Percentiles rank a stretch among this genome's conserved stretches.
Conservation (phyloP, 2,113 vertebrate species). For the Chloebia gouldiae region DNA sequence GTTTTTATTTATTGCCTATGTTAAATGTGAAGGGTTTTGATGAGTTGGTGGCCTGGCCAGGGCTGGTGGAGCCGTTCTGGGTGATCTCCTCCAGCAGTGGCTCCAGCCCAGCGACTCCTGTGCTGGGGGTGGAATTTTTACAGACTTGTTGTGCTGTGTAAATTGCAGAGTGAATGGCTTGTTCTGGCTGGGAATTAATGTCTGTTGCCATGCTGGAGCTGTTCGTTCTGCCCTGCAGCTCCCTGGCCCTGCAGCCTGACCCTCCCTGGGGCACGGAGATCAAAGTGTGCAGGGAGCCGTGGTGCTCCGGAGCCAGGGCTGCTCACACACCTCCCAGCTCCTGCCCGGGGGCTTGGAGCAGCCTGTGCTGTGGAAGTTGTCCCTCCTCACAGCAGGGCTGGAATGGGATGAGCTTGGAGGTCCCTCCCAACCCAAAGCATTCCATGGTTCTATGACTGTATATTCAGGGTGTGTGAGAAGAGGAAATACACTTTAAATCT, state of each 20-base stretch:
- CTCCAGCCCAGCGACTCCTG: fast-evolving
- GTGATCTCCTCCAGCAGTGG: fast-evolving
- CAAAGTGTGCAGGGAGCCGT: background rate
- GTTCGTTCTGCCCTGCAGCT: background rate
- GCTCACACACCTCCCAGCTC: background rate
- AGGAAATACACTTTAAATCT: background rate
- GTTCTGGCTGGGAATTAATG: background rate
- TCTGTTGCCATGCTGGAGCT: background rate
- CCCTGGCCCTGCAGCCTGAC: fast-evolving
- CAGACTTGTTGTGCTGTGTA: background rate
- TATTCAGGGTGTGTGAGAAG: fast-evolving
- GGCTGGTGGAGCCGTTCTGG: fast-evolving
- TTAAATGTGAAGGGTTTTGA: background rate
- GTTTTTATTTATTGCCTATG: background rate
- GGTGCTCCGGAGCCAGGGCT: fast-evolving
- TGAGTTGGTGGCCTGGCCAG: background rate
- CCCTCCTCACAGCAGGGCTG: background rate
- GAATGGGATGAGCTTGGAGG: background rate
- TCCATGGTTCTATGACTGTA: fast-evolving
- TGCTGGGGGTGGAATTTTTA: fast-evolving
- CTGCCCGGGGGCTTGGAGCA: background rate
- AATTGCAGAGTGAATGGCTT: background rate
- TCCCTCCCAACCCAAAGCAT: background rate
- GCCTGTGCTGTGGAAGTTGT: background rate
- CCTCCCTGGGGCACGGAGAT: fast-evolving